These are phyloP conservation scores for Mythimna lalbum DNA, from an alignment of 2,888 invertebrate species.

Conservation along the genomic window DNA sequence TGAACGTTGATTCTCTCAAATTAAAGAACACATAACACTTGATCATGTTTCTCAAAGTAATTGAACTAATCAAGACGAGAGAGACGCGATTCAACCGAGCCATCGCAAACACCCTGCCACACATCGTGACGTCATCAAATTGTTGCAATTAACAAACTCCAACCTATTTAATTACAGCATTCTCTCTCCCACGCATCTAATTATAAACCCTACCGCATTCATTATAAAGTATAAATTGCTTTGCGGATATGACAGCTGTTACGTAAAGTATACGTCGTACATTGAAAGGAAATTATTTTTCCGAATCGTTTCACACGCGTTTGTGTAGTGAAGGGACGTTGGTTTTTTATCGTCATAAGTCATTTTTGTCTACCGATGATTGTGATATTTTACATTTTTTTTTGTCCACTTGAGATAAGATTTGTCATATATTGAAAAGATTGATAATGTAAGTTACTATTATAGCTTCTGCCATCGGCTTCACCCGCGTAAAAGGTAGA, in stretches of 20 bases:
- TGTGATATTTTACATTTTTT: constrained; percentile 19
- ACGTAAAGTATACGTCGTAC: constrained; percentile 57
- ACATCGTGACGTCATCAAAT: constrained; percentile 61
- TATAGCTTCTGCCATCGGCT: no score
- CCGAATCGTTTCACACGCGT: constrained; percentile 69
- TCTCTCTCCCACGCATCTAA: constrained; percentile 37
- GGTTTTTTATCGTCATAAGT: constrained; percentile 19
- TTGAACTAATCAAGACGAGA: constrained; percentile 56
- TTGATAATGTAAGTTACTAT: neutral
- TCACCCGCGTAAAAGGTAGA: no score
- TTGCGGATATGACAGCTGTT: constrained; percentile 59
- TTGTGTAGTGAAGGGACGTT: constrained; percentile 56
- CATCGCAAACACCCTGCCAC: constrained; percentile 53
- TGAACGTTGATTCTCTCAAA: constrained; percentile 16
- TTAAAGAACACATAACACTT: constrained; percentile 41
- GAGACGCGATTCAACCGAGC: constrained; percentile 42
- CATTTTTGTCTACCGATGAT: constrained; percentile 14
- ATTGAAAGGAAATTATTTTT: constrained; percentile 74
- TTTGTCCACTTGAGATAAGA: neutral
- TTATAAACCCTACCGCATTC: constrained; percentile 48
- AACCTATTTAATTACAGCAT: constrained; percentile 63
- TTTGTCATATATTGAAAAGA: neutral
- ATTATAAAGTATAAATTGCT: constrained; percentile 59
- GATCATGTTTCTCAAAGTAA: constrained; percentile 59
- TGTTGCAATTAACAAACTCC: constrained; percentile 64